Evolutionary conservation across 2,797 vertebrate species (phyloP).

Genomic region (Acanthurus leucopareius): DNA sequence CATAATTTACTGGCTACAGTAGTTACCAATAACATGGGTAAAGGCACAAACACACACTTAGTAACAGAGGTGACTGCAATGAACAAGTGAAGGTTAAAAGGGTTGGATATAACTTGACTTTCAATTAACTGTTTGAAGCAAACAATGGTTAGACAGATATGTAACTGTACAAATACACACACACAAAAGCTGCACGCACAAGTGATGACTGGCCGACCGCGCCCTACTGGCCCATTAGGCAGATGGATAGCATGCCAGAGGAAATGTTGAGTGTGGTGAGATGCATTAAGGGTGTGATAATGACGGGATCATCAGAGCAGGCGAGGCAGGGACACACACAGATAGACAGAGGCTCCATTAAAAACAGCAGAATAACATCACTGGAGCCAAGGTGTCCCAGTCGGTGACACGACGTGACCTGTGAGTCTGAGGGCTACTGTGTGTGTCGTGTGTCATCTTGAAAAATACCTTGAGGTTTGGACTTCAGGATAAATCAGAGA

Average conservation of each 20-base stretch:
- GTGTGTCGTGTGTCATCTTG: slow-evolving; percentile 9
- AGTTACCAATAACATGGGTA: slow-evolving; percentile 17
- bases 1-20: not conserved
- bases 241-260: slow-evolving; percentile 75
- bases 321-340: slow-evolving; percentile 33
- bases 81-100: not conserved
- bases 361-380: slow-evolving; percentile 37
- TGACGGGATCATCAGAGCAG: slow-evolving; percentile 64
- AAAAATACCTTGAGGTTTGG: not conserved
- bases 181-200: slow-evolving; percentile 39
- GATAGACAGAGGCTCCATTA: slow-evolving; percentile 42
- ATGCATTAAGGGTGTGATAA: slow-evolving; percentile 82
- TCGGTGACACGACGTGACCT: slow-evolving; percentile 12
- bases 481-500: not conserved
- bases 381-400: slow-evolving; percentile 54
- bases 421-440: not conserved
- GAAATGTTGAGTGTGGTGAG: slow-evolving; percentile 78
- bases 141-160: slow-evolving; percentile 6
- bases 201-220: slow-evolving; percentile 68
- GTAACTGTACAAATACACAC: slow-evolving; percentile 20
- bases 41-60: not conserved
- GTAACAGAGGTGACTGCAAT: not conserved
- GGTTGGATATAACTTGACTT: slow-evolving; percentile 7
- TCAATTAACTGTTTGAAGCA: not conserved
- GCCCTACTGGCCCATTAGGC: slow-evolving; percentile 79